Percentiles rank a stretch among this genome's conserved stretches.
Conservation (phyloP, 2,113 vertebrate species). For the Nicator chloris region DNA sequence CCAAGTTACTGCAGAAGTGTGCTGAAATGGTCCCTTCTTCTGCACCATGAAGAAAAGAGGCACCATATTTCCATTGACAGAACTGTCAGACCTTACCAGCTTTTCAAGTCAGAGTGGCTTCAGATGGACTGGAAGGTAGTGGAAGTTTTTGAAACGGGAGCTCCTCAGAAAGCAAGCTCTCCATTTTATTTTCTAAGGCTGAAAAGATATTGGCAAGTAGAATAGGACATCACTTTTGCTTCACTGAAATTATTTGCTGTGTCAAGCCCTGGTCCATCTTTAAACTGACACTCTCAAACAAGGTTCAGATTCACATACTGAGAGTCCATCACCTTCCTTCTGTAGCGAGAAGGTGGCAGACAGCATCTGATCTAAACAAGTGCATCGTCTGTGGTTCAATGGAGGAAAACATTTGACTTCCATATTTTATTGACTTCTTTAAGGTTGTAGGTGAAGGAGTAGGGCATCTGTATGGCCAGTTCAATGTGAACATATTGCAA, state of each 20-base stretch:
- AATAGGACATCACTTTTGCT: background rate
- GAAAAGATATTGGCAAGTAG: background rate
- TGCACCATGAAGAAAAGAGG: background rate
- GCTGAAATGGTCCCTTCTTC: background rate
- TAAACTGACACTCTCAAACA: background rate
- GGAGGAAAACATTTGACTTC: background rate
- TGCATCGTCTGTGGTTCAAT: background rate
- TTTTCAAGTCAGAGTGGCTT: background rate
- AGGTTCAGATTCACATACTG: background rate
- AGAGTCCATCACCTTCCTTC: background rate
- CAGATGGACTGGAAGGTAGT: background rate
- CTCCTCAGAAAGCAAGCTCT: background rate
- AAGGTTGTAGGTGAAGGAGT: background rate
- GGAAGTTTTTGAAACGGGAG: background rate
- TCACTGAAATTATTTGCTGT: background rate
- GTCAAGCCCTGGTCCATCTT: background rate
- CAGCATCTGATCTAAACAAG: background rate
- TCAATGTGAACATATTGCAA: background rate
- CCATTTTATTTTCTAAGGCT: background rate
- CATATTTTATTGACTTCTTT: background rate
- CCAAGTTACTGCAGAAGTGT: background rate
- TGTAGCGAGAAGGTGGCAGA: background rate
- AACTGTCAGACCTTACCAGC: background rate
- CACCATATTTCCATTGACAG: background rate
- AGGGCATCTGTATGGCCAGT: background rate